These are phyloP conservation scores for Lithophane socia DNA, from an alignment of 2,888 invertebrate genomes.

Conservation along the genomic window DNA sequence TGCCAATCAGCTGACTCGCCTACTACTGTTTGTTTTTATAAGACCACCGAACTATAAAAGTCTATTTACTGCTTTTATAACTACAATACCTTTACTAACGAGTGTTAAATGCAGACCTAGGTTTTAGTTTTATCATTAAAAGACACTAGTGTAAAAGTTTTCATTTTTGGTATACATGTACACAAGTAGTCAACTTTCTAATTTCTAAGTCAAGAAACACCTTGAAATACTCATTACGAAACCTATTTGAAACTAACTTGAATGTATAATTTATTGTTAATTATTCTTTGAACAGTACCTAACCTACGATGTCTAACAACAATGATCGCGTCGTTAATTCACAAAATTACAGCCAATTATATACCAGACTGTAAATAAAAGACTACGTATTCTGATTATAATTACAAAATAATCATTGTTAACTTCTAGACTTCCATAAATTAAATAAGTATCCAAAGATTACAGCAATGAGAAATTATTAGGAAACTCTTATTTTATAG, in stretches of 20 bases:
- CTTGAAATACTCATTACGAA: conserved; percentile 12
- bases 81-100: conserved; percentile 4
- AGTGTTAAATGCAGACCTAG: background rate
- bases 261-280: conserved; percentile 37
- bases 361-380: conserved; percentile 16
- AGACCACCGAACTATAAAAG: conserved; percentile 7
- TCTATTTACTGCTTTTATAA: conserved; percentile 20
- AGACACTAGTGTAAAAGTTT: background rate
- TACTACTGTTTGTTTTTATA: conserved; percentile 52
- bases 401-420: conserved; percentile 31
- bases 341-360: conserved; percentile 56
- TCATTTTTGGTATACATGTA: background rate
- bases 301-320: conserved; percentile 29
- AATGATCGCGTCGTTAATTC: conserved; percentile 61
- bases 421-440: conserved; percentile 14
- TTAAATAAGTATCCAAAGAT: conserved; percentile 10
- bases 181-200: background rate
- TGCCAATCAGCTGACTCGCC: conserved; percentile 75
- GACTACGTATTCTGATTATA: conserved; percentile 21
- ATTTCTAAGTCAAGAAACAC: conserved; percentile 20
- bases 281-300: conserved; percentile 31
- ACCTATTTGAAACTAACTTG: conserved; percentile 18
- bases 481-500: background rate
- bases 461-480: background rate
- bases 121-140: background rate